Base-by-base conservation (phyloP, 2,797 vertebrate genomes). In the Pyrocephalus nanus region DNA sequence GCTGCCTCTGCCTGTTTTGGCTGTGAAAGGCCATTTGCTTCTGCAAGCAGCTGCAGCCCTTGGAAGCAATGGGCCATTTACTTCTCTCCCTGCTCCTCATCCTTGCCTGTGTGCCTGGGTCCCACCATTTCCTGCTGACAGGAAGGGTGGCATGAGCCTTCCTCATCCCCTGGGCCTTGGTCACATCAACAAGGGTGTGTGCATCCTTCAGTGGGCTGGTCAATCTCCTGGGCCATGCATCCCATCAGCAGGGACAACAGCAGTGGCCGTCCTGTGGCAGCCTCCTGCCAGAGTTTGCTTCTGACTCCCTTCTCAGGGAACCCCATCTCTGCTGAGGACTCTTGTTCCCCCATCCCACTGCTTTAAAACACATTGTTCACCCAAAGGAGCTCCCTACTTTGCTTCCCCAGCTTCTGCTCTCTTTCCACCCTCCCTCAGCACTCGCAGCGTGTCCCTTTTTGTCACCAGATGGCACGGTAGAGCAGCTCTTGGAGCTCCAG, bases 51-150 rank as follows among this genome's bases (percentile, higher is more conserved):
- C 60, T 65, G 72, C 0, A 1, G 38, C 29, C 29, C 20, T 64
- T 30, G 75, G 47, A 45, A 82, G 29, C 19, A 5, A 17, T 0
- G 0, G 50, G 10, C 19, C 10, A 4, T 48, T 60, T 27, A 4
- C 47, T 73, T 47, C 38, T 70, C 15, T 69, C 71, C n/a, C 34
- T 50, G 26, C 9, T 20, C 32, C 42, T 82, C 18, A 3, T 23
- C 26, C 51, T 42, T n/a, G 57, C 30, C 60, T 27, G 1, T 0
- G 1, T 0, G 1, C 9, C 32, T 11, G 32, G 19, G 18, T 48
- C 23, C 23, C 47, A n/a, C 55, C 1, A 0, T 29, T 54, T 38
- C 8, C 21, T 50, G 47, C 29, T 0, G 5, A 6, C 45, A 62
- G 40, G 15, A 86, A n/a, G 51, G 40, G 22, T 58, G 69, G n/a